Evolutionary conservation across 2,113 vertebrate species (phyloP), one percentile per base, ranked within the genome.

Genomic region (Python bivittatus): DNA sequence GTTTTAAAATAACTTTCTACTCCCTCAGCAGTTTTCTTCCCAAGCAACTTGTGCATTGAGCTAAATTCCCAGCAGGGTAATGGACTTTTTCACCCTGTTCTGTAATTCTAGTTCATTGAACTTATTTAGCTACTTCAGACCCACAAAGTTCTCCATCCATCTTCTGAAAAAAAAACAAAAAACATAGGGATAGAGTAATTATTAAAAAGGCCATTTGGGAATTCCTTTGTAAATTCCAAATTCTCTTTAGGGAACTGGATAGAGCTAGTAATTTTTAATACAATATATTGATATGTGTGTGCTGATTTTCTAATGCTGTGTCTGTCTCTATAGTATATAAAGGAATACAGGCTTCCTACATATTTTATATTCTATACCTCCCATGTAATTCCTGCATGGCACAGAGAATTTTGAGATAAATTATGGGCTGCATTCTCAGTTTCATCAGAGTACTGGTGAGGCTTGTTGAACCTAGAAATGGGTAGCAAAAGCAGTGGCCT

Each of bases 171-270:
- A 88, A 64, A 64, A 61, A 92, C 10, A 91, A 86, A n/a, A n/a
- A n/a, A n/a, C n/a, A 0, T 89, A 92, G 86, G 72, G 44, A 89
- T 91, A 88, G 88, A n/a, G 86, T 92, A 92, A 94, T 96, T 95
- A 96, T 96, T 97, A 88, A 0, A 25, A 61, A 90, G 3, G 0
- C 0, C 48, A 56, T 33, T 0, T 56, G 89, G 92, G 90, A 83
- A 93, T 93, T 15, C 0, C 48, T 38, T 84, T 3, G 91, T 91
- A 96, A 96, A 96, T 96, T 90, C 1, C 0, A 90, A 56, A 84
- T 89, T 92, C 89, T 83, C 25, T 0, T 53, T 89, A 91, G 92
- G 88, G 86, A 60, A 22, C 1, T 93, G 93, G 86, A 29, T 93
- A 89, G 91, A 93, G 93, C 93, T 1, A 0, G 38, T 29, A 56